These are phyloP conservation scores for Ptychochromis oligacanthus DNA, from an alignment of 2,113 vertebrate species.

Conservation along the genomic window DNA sequence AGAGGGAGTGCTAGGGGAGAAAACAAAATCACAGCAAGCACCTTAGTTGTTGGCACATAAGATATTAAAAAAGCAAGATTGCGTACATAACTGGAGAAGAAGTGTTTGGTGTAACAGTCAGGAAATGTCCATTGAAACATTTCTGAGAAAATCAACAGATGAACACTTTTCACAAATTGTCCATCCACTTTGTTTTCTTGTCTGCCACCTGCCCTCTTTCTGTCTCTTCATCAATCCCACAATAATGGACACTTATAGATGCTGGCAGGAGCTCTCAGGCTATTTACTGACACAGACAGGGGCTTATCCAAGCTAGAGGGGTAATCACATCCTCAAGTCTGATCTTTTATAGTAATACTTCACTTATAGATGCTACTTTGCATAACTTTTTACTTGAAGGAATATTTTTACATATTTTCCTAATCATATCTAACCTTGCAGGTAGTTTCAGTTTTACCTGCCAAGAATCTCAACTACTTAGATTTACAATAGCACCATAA, in stretches of 20 bases:
- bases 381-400: not conserved
- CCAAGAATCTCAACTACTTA: not conserved
- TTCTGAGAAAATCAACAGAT: not conserved
- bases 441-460: not conserved
- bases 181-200: not conserved
- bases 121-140: not conserved
- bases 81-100: not conserved
- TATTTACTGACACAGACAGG: constrained; percentile 1
- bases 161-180: not conserved
- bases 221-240: not conserved
- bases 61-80: not conserved
- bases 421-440: not conserved
- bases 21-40: not conserved
- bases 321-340: not conserved
- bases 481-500: not conserved
- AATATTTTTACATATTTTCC: not conserved
- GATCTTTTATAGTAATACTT: not conserved
- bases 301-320: not conserved
- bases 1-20: not conserved
- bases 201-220: not conserved
- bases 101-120: not conserved
- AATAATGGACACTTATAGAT: not conserved
- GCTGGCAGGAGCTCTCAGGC: constrained; percentile 12
- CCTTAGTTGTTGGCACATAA: not conserved
- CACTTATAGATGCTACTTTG: not conserved